Percentiles rank a stretch among this genome's conserved stretches.
These are phyloP conservation scores for Cantharis flavilabris DNA, from an alignment of 2,888 invertebrate species.

Conservation along the genomic window DNA sequence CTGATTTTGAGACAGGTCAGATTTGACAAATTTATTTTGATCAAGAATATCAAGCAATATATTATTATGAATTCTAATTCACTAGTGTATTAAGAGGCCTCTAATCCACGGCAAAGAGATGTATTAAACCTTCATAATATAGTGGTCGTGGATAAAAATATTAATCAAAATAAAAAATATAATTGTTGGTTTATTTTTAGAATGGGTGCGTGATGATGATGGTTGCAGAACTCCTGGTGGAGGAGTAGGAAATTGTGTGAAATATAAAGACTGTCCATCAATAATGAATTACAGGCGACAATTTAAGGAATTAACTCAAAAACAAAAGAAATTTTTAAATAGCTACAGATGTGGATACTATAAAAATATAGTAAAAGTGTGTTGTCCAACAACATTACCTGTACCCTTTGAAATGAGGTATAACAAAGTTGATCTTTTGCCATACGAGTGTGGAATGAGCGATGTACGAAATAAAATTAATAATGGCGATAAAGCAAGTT, in stretches of 20 bases:
- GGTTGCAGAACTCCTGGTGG: constrained; percentile 50
- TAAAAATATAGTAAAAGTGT: neutral
- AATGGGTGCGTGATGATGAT: constrained; percentile 25
- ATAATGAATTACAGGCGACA: constrained; percentile 11
- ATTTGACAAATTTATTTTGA: too few species aligned
- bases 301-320: neutral
- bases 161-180: too few species aligned
- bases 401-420: neutral
- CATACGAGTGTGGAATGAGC: neutral
- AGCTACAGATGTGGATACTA: constrained; percentile 5
- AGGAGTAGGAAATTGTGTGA: constrained; percentile 49
- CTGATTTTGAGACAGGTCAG: too few species aligned
- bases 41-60: too few species aligned
- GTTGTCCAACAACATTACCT: neutral
- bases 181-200: constrained; percentile 5
- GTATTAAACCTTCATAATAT: too few species aligned
- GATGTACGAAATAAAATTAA: constrained; percentile 33
- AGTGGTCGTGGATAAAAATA: too few species aligned
- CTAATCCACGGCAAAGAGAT: too few species aligned
- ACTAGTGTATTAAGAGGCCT: too few species aligned
- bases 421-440: neutral
- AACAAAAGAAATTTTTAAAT: neutral
- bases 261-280: constrained; percentile 40
- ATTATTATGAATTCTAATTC: too few species aligned
- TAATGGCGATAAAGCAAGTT: constrained; percentile 63